Base-by-base conservation (phyloP, 2,888 invertebrate genomes). In the Agrotis exclamationis region DNA sequence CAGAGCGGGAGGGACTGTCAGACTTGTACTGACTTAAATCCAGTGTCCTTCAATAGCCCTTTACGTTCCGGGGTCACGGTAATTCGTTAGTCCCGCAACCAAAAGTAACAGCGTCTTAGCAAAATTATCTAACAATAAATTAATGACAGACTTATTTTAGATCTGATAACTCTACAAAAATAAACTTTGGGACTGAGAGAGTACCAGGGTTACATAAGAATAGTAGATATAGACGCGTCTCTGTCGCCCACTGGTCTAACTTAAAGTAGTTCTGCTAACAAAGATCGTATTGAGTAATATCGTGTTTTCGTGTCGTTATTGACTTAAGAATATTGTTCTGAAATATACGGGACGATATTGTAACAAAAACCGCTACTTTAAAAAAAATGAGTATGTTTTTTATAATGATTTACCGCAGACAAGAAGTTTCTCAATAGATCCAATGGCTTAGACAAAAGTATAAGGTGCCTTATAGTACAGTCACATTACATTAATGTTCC, bases 211-310 rank as follows among this genome's bases (percentile, higher is more conserved):
- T 80, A 50, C 81, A 75, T 80, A 77, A 77, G n/a, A 59, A 16
- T 28, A 58, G 60, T 60, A 45, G 48, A 62, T 47, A 60, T 70
- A 20, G 54, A 67, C 53, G 64, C 24, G 63, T 50, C 69, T 66
- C 57, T 54, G 57, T 64, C 80, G 72, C 85, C 84, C 84, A 84
- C 72, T 64, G 63, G 58, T 39, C 59, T n/a, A 51, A 67, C 62
- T 71, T 73, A 64, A 76, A 78, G 80, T 66, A 74, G 70, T 83
- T 83, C 70, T 70, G 70, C 81, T 71, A 79, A 85, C 80, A 80
- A 56, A 72, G 20, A 58, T 67, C 33, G 24, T 22, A 77, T 85
- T 83, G 78, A 65, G 80, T 33, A 84, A 84, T 68, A 76, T 66
- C 63, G 50, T 72, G 72, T 76, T 39, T 51, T 45, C 69, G 56